These are phyloP conservation scores for Condylostylus longicornis DNA, from an alignment of 1,140 invertebrate genomes.

Conservation along the genomic window DNA sequence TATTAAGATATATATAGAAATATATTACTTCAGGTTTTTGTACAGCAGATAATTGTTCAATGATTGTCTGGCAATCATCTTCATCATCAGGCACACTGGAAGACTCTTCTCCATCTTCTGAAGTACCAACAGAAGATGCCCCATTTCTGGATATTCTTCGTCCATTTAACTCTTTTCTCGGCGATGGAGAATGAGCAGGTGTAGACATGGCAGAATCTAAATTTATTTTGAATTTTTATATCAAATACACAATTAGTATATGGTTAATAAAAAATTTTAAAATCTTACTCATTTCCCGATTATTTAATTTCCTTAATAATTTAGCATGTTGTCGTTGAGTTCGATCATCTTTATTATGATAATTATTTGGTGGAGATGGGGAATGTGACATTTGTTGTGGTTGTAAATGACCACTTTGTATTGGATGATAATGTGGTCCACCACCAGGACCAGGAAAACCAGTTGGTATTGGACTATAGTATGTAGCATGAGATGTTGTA, in stretches of 20 bases:
- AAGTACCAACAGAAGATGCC: constrained; percentile 45
- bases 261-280: constrained; percentile 2
- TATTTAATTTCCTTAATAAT: constrained; percentile 55
- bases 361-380: constrained; percentile 37
- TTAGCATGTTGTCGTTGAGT: constrained; percentile 58
- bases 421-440: constrained; percentile 43
- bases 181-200: constrained; percentile 26
- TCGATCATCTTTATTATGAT: constrained; percentile 59
- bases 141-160: constrained; percentile 31
- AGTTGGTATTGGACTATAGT: constrained; percentile 37
- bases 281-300: constrained; percentile 41
- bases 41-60: constrained; percentile 55
- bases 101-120: constrained; percentile 54
- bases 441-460: constrained; percentile 35
- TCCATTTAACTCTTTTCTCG: constrained; percentile 22
- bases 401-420: constrained; percentile 26
- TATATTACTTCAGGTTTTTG: constrained; percentile 50
- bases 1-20: background rate
- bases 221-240: background rate
- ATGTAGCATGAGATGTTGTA: constrained; percentile 36
- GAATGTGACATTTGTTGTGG: constrained; percentile 31
- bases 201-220: constrained; percentile 18
- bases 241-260: too few species aligned
- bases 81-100: constrained; percentile 51
- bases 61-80: constrained; percentile 44